A percentile compares a stretch with the other conserved stretches of the same genome.
These are phyloP conservation scores for Sogatella furcifera DNA, from an alignment of 1,140 invertebrate species.

Conservation along the genomic window DNA sequence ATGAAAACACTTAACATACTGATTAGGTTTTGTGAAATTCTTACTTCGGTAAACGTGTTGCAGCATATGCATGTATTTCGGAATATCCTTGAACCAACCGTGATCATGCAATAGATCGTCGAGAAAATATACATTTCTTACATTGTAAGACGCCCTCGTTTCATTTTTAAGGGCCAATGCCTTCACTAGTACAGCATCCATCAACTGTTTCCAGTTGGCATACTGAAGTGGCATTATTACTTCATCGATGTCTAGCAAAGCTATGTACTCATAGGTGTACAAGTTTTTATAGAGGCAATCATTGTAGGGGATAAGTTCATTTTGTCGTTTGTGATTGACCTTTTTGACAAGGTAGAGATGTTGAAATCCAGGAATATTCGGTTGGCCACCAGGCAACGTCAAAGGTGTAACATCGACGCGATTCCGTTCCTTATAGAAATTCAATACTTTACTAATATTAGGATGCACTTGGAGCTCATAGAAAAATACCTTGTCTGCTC, in stretches of 20 bases:
- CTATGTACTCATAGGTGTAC: conserved; percentile 83
- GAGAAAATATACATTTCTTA: conserved; percentile 88
- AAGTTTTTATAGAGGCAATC: conserved; percentile 91
- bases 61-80: conserved; percentile 86
- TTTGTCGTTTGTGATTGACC: conserved; percentile 83
- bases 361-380: conserved; percentile 77
- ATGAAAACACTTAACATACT: conserved; percentile 91
- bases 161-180: conserved; percentile 55
- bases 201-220: conserved; percentile 63
- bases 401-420: conserved; percentile 75
- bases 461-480: conserved; percentile 84
- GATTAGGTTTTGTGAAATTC: conserved; percentile 87
- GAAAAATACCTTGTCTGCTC: conserved; percentile 86
- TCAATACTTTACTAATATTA: conserved; percentile 79
- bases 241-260: conserved; percentile 86
- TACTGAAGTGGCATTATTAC: conserved; percentile 84
- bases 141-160: conserved; percentile 76
- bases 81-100: conserved; percentile 71
- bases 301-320: conserved; percentile 93
- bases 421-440: conserved; percentile 64
- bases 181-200: conserved; percentile 59
- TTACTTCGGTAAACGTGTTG: conserved; percentile 83
- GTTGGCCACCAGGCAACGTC: conserved; percentile 81
- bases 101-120: conserved; percentile 78
- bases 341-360: conserved; percentile 83